These are phyloP conservation scores for Catocala sponsa DNA, from an alignment of 2,888 invertebrate species.

Conservation along the genomic window DNA sequence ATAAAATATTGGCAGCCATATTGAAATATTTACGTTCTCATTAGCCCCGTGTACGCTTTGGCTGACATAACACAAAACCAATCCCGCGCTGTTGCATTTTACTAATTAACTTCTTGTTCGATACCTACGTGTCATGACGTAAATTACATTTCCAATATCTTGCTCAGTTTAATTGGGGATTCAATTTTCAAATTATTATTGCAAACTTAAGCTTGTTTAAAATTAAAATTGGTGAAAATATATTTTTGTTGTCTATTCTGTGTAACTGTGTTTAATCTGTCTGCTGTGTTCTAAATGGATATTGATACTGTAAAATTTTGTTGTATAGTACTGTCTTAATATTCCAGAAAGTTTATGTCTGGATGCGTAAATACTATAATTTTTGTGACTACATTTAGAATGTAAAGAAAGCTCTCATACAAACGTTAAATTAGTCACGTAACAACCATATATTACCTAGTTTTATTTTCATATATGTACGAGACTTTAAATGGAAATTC, in stretches of 20 bases:
- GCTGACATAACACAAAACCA: constrained; percentile 68
- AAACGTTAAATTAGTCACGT: too few species aligned
- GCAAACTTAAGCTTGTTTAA: background rate
- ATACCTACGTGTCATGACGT: constrained; percentile 32
- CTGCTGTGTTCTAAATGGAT: too few species aligned
- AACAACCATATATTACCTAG: background rate
- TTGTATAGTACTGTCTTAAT: too few species aligned
- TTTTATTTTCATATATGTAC: constrained; percentile 1
- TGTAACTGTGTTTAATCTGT: too few species aligned
- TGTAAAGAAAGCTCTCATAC: too few species aligned
- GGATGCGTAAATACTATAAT: too few species aligned
- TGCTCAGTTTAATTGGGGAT: constrained; percentile 42
- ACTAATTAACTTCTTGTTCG: constrained; percentile 71
- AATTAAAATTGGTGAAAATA: background rate
- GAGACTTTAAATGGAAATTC: too few species aligned
- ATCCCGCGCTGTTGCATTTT: constrained; percentile 66
- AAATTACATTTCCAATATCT: constrained; percentile 50
- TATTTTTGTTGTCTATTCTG: too few species aligned
- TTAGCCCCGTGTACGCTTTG: constrained; percentile 61
- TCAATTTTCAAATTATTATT: constrained; percentile 26
- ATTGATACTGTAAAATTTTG: too few species aligned
- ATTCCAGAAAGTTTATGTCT: too few species aligned
- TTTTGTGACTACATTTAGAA: too few species aligned
- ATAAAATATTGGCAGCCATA: constrained; percentile 34
- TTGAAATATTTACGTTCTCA: constrained; percentile 78